Evolutionary conservation across 1,140 invertebrate genomes (phyloP), one percentile per base, ranked within the genome.

Genomic region (Acyrthosiphon pisum): DNA sequence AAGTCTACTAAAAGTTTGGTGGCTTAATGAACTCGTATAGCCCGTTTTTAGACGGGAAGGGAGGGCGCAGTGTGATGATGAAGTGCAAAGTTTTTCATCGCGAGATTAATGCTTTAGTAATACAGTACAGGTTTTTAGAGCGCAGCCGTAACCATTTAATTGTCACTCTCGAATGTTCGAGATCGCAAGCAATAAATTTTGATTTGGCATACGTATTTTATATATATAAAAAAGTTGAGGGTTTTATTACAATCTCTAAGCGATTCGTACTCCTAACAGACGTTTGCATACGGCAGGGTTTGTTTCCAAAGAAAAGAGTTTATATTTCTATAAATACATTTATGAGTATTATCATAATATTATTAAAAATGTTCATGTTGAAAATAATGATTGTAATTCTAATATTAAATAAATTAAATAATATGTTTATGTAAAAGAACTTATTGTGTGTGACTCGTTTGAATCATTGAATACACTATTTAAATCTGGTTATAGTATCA

Each of bases 21-120:
- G 4, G n/a, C 46, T 89, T 89, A 89, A 89, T 89, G 87, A 89
- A 89, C 87, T 53, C n/a, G 22, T 37, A 44, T 37, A 26, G 86
- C n/a, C n/a, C n/a, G 22, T 50, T 7, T 68, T 68, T 60, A 50
- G 48, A 14, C 6, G 1, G 20, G 8, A 35, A 8, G 2, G 46
- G 23, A 23, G 48, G n/a, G 14, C 18, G 60, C 60, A 76, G 20
- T 35, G 87, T 53, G 87, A 53, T 50, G 87, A 89, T 50, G 60
- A 35, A 76, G 48, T 50, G 87, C 18, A 35, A 89, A 35, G 8
- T 89, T 88, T 50, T 88, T 50, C 86, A 22, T 88, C 86, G 44
- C 11, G 14, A 48, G 86, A 88, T 88, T 88, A 88, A 88, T 46
- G 37, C 7, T 35, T 30, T 76, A 76, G 30, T n/a, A n/a, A n/a